Evolutionary conservation across 2,797 vertebrate species (phyloP).

Genomic region (Ficedula albicollis): DNA sequence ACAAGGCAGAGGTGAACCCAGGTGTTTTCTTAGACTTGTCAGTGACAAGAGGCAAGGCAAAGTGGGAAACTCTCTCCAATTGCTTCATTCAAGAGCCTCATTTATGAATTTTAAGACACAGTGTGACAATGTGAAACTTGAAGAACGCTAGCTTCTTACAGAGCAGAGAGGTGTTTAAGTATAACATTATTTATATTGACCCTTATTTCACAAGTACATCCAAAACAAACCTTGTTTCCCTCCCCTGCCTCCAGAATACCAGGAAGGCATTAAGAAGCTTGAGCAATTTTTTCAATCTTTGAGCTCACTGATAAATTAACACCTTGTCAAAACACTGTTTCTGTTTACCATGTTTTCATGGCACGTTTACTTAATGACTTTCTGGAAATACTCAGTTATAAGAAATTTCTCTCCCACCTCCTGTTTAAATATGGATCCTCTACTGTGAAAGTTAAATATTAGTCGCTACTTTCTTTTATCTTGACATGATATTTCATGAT

Average conservation of each 20-base stretch:
- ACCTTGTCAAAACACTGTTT: background rate
- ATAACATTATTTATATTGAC: background rate
- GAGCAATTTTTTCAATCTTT: background rate
- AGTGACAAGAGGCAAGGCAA: background rate
- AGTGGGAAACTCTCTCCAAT: background rate
- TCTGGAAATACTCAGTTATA: background rate
- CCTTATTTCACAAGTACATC: background rate
- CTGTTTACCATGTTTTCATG: background rate
- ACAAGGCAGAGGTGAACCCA: background rate
- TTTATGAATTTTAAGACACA: background rate
- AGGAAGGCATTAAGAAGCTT: background rate
- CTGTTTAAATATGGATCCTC: background rate
- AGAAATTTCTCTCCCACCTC: background rate
- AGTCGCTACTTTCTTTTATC: background rate
- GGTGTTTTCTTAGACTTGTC: background rate
- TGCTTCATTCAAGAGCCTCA: background rate
- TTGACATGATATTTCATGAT: background rate
- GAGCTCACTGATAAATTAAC: background rate
- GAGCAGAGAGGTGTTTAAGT: background rate
- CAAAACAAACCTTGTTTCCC: background rate
- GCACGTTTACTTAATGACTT: constrained; percentile 4
- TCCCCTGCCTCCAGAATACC: background rate
- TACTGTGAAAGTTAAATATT: background rate
- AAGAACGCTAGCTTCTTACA: background rate
- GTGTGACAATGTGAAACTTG: background rate